Evolutionary conservation across 2,888 invertebrate species (phyloP), one percentile per base, ranked within the genome.

Genomic region (Cosmorhoe ocellata): DNA sequence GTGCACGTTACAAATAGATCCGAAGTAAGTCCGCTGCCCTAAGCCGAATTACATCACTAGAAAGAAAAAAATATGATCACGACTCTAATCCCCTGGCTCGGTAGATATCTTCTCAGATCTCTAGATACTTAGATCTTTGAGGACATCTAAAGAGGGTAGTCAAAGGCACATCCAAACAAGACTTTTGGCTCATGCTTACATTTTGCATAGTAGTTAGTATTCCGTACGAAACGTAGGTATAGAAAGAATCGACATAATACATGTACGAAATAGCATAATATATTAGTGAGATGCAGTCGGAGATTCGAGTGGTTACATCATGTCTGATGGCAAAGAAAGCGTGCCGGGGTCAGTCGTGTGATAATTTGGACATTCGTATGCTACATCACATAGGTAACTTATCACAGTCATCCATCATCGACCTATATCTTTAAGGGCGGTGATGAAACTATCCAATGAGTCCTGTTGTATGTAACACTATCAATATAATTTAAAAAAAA

Each of bases 301-400:
- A 51, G 42, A 41, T 45, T 27, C 24, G 11, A 32, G 43, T 55
- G n/a, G 55, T 63, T 59, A 57, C 61, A 59, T 59, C 60, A 70
- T 54, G 27, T 51, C 42, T 56, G 57, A 63, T 63, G 61, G 47
- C 51, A 61, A 67, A 65, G 68, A 72, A 72, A 71, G 66, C 58
- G 69, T 58, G 67, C 56, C 65, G 61, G 67, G 76, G 74, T 73
- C 74, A 71, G 44, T 48, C 51, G 43, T 34, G 44, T 42, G 56
- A 51, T 69, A 72, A 74, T 71, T 56, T 51, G 66, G 58, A 47
- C 66, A 66, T 65, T 66, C 41, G 62, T 66, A 64, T 67, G 59
- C 63, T 53, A 44, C 45, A 22, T 36, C 22, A 44, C 18, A 18
- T 18, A n/a, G n/a, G n/a, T n/a, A n/a, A n/a, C n/a, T n/a, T n/a